phyloP scores from a whole-genome alignment of 2,888 invertebrate species.

The Nephrocerus scutellatus region DNA sequence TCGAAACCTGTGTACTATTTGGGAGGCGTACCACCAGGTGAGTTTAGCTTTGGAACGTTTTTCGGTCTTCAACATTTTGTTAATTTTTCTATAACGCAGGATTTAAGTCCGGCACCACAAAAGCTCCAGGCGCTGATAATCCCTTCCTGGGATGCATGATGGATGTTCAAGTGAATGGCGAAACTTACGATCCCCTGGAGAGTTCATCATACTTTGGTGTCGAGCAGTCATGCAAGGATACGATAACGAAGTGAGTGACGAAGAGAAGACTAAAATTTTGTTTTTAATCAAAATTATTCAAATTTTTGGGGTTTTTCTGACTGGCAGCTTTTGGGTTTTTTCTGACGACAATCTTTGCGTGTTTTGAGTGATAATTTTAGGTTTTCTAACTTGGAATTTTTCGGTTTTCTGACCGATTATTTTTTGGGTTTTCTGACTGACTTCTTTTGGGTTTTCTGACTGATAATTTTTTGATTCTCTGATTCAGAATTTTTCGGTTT shows the following conservation, averaged over 20 bases:
- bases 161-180: slow-evolving; percentile 63
- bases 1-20: slow-evolving; percentile 66
- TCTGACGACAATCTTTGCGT: too few species aligned
- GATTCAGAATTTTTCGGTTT: too few species aligned
- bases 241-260: slow-evolving; percentile 53
- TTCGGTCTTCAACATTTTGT: neutral
- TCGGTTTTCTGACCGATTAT: too few species aligned
- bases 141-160: slow-evolving; percentile 79
- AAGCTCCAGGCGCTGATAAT: slow-evolving; percentile 47
- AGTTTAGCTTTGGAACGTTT: slow-evolving; percentile 1
- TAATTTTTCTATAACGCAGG: slow-evolving; percentile 26
- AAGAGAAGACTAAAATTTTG: too few species aligned
- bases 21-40: slow-evolving; percentile 77
- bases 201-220: slow-evolving; percentile 64
- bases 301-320: too few species aligned
- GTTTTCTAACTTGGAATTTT: too few species aligned
- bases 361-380: too few species aligned
- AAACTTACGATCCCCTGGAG: slow-evolving; percentile 66
- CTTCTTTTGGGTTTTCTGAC: too few species aligned
- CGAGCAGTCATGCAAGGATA: slow-evolving; percentile 64
- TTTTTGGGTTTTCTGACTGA: slow-evolving; percentile 18
- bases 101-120: slow-evolving; percentile 45
- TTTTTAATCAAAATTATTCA: too few species aligned
- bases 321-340: too few species aligned
- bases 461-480: too few species aligned